Percentiles rank a stretch among this genome's conserved stretches.
phyloP scores from a whole-genome alignment of 2,113 vertebrate species.

The Leucopternis melanops region DNA sequence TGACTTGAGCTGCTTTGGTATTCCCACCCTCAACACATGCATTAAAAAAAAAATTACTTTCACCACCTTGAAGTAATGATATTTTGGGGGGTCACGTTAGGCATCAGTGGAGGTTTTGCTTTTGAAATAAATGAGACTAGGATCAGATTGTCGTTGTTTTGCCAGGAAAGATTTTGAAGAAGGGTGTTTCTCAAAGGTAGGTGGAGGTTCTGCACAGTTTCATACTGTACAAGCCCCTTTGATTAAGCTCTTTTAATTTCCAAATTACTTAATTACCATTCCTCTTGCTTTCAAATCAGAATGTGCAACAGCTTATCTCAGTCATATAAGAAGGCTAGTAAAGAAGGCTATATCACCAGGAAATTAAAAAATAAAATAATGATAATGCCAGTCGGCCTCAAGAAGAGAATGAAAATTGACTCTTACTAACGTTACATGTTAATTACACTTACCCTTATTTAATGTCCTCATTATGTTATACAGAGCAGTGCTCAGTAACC shows the following conservation, averaged over 20 bases:
- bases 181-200: background rate
- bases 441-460: slow-evolving; percentile 37
- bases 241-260: slow-evolving; percentile 59
- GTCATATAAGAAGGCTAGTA: background rate
- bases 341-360: slow-evolving; percentile 31
- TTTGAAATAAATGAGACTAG: background rate
- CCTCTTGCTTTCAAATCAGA: slow-evolving; percentile 40
- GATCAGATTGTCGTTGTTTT: background rate
- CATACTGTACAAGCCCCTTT: background rate
- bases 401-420: slow-evolving; percentile 45
- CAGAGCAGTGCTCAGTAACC: background rate
- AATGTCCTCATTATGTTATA: background rate
- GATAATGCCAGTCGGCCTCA: background rate
- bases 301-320: slow-evolving; percentile 53
- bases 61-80: background rate
- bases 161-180: background rate
- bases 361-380: slow-evolving; percentile 63
- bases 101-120: background rate
- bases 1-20: background rate
- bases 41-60: background rate
- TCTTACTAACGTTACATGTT: slow-evolving; percentile 42
- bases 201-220: background rate
- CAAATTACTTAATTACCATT: slow-evolving; percentile 54
- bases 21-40: background rate
- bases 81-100: background rate